Percentiles rank a stretch among this genome's conserved stretches.
phyloP scores from a whole-genome alignment of 1,140 invertebrate species.

The Oryctes rhinoceros region DNA sequence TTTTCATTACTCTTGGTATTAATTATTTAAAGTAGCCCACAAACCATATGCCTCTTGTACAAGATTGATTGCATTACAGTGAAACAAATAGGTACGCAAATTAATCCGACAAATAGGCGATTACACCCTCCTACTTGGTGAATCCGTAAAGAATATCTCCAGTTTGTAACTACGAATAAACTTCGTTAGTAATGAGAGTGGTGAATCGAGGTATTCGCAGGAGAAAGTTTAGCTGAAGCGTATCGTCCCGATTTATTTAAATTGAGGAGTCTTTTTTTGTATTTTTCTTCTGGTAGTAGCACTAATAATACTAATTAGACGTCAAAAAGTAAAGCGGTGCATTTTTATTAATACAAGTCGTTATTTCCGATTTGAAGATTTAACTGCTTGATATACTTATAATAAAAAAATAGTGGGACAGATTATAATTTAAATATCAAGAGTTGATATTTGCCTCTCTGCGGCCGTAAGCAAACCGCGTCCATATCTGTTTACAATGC shows the following conservation, averaged over 20 bases:
- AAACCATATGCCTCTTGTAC: background rate
- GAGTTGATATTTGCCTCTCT: too few relatives aligned
- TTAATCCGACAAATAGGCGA: background rate
- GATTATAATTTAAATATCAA: too few relatives aligned
- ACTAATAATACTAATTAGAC: background rate
- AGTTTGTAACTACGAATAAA: too few relatives aligned
- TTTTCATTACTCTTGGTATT: background rate
- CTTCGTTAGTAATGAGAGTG: too few relatives aligned
- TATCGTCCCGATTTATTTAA: background rate
- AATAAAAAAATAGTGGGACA: too few relatives aligned
- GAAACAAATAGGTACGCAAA: background rate
- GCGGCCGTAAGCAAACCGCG: too few relatives aligned
- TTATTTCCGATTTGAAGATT: background rate
- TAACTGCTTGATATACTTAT: too few relatives aligned
- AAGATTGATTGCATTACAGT: background rate
- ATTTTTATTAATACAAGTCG: background rate
- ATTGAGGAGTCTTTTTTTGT: background rate
- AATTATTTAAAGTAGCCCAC: slow-evolving; percentile 4
- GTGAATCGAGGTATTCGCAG: too few relatives aligned
- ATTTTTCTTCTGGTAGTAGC: background rate
- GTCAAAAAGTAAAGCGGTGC: background rate
- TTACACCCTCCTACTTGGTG: too few relatives aligned
- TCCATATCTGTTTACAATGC: too few relatives aligned
- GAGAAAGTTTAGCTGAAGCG: background rate
- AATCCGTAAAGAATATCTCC: too few relatives aligned